Evolutionary conservation across 2,113 vertebrate species (phyloP).

Genomic region (Channa maculata): DNA sequence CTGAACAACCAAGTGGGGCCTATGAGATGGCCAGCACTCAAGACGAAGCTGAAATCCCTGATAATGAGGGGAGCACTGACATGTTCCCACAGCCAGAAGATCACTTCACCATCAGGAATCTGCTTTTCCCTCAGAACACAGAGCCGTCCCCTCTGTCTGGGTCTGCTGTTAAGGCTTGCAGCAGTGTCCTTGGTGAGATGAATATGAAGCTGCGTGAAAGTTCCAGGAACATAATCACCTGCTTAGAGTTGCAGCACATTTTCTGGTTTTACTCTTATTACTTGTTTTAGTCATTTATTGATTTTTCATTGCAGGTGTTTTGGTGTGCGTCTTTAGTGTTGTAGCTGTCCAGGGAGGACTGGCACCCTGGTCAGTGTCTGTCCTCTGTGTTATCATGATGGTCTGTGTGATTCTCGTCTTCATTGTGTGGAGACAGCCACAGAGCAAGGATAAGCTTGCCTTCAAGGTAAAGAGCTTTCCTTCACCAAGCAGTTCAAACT

Average conservation of each 20-base stretch:
- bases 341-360: conserved; percentile 77
- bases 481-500: not conserved
- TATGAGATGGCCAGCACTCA: conserved; percentile 91
- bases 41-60: conserved; percentile 84
- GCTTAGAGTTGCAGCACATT: not conserved
- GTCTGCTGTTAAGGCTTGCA: conserved; percentile 85
- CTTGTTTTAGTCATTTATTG: not conserved
- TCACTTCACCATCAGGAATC: conserved; percentile 77
- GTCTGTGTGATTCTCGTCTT: conserved; percentile 76
- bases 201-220: not conserved
- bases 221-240: too few relatives aligned
- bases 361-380: conserved; percentile 73
- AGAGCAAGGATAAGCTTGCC: conserved; percentile 93
- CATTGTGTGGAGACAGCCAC: conserved; percentile 91
- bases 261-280: not conserved
- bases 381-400: conserved; percentile 64
- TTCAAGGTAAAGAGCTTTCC: conserved; percentile 88
- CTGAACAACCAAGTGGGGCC: conserved; percentile 86
- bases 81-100: conserved; percentile 84
- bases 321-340: conserved; percentile 77
- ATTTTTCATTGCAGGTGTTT: conserved; percentile 59
- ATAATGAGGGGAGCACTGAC: conserved; percentile 84
- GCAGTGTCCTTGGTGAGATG: conserved; percentile 88
- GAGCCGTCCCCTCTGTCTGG: conserved; percentile 90
- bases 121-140: conserved; percentile 85